A percentile compares a stretch with the other conserved stretches of the same genome.
These are phyloP conservation scores for Anseranas semipalmata DNA, from an alignment of 2,113 vertebrate species.

Conservation along the genomic window DNA sequence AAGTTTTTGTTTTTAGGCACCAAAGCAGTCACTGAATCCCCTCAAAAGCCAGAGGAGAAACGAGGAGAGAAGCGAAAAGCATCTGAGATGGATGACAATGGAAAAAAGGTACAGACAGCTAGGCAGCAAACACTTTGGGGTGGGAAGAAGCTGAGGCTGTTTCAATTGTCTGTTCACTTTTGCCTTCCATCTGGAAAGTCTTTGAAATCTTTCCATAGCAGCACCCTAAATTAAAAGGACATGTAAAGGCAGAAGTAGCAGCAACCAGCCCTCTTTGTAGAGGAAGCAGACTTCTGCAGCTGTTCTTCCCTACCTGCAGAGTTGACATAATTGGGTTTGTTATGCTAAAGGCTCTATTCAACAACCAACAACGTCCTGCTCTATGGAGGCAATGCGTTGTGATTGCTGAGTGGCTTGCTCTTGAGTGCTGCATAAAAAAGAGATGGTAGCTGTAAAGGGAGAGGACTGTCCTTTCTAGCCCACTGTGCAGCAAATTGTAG, in stretches of 20 bases:
- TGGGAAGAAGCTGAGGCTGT: not conserved
- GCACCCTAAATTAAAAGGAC: not conserved
- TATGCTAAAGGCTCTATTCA: not conserved
- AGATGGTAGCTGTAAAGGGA: not conserved
- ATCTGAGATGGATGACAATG: slow-evolving; percentile 31
- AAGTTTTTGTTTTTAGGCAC: slow-evolving; percentile 6
- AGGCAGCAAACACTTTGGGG: rapidly evolving
- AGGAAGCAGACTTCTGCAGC: not conserved
- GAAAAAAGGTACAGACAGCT: slow-evolving; percentile 77
- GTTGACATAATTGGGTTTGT: not conserved
- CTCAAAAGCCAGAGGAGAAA: slow-evolving; percentile 74
- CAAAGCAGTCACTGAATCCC: slow-evolving; percentile 11
- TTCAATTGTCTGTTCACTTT: rapidly evolving
- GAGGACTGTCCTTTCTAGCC: not conserved
- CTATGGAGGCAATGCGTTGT: rapidly evolving
- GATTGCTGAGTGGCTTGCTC: not conserved
- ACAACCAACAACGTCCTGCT: not conserved
- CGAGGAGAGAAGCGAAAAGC: slow-evolving; percentile 78
- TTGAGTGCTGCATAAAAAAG: rapidly evolving
- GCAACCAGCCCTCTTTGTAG: not conserved
- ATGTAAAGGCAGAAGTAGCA: not conserved
- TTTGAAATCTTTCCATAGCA: not conserved
- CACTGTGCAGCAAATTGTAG: not conserved
- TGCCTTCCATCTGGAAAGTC: not conserved
- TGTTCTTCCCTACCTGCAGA: not conserved